Conservation (phyloP, 2,888 invertebrate species). For the Euplagia quadripunctaria region DNA sequence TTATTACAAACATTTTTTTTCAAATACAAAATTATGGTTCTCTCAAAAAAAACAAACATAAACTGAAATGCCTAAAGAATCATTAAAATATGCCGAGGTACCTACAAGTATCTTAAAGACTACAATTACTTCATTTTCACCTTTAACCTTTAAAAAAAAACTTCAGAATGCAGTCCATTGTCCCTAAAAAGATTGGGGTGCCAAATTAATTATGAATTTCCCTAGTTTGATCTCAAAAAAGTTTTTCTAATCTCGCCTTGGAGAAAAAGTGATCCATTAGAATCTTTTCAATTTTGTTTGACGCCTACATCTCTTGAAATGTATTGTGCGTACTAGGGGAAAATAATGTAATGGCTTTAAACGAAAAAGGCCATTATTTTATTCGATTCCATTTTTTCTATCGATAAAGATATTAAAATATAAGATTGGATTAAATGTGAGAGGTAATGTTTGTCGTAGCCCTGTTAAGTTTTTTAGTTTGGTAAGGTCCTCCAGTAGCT, state of each 20-base stretch:
- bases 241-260: conserved; percentile 60
- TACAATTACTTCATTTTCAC: conserved; percentile 30
- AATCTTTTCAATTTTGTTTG: conserved; percentile 60
- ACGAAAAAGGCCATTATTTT: conserved; percentile 49
- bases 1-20: no score
- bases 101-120: conserved; percentile 9
- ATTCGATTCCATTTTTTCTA: conserved; percentile 39
- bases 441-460: no score
- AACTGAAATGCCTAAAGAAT: neutral
- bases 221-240: conserved; percentile 53
- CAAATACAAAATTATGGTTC: no score
- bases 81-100: neutral
- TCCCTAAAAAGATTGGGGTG: conserved; percentile 44
- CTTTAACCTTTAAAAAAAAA: conserved; percentile 22
- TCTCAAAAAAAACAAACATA: no score
- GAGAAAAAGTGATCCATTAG: conserved; percentile 63
- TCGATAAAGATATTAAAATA: conserved; percentile 10
- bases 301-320: conserved; percentile 52
- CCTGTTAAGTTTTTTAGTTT: no score
- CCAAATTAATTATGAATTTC: conserved; percentile 64
- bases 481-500: no score
- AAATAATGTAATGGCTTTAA: conserved; percentile 50
- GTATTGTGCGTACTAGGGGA: conserved; percentile 52
- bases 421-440: conserved; percentile 14
- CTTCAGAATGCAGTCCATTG: conserved; percentile 41